Evolutionary conservation across 2,113 vertebrate genomes (phyloP).

Genomic region (Ginglymostoma cirratum): DNA sequence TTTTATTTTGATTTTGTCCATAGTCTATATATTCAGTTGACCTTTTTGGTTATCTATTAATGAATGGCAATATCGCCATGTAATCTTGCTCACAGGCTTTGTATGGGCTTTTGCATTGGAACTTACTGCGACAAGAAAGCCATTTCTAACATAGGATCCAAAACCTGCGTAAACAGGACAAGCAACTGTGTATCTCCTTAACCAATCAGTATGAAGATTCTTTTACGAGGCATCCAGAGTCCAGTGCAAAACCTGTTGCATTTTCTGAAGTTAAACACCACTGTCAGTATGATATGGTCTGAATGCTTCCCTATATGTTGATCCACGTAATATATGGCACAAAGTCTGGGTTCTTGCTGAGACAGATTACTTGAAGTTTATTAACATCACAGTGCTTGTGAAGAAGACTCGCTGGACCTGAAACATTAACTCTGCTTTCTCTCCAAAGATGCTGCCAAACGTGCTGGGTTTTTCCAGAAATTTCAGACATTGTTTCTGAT

Average conservation of each 20-base stretch:
- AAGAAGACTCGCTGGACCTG: too few relatives aligned
- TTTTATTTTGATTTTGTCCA: not conserved
- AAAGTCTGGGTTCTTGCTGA: too few relatives aligned
- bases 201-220: not conserved
- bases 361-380: too few relatives aligned
- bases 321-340: too few relatives aligned
- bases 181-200: not conserved
- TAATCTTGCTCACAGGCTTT: not conserved
- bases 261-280: too few relatives aligned
- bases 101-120: not conserved
- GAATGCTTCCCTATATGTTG: too few relatives aligned
- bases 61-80: not conserved
- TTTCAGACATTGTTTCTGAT: too few relatives aligned
- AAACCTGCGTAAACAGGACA: not conserved
- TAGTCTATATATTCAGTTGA: not conserved
- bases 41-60: not conserved
- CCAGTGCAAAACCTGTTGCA: not conserved
- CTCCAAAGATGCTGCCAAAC: too few relatives aligned
- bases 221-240: not conserved
- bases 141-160: not conserved
- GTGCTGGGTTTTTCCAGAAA: too few relatives aligned
- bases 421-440: too few relatives aligned
- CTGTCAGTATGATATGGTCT: too few relatives aligned
- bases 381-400: too few relatives aligned
- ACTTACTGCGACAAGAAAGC: not conserved